A percentile compares a stretch with the other conserved stretches of the same genome.
Conservation (phyloP, 2,113 vertebrate species). For the Cairina moschata region DNA sequence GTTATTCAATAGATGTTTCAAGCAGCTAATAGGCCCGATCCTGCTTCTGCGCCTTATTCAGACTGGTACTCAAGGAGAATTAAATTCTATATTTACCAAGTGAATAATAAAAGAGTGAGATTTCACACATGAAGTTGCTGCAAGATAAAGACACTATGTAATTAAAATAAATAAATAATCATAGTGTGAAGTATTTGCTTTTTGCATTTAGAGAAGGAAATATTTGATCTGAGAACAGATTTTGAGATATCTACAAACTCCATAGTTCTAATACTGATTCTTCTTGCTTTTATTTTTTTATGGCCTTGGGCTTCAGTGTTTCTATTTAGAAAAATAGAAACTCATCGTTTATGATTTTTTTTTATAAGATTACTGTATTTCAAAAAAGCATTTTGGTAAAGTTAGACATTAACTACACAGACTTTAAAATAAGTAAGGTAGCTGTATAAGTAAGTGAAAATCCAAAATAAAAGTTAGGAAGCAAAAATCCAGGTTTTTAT, state of each 20-base stretch:
- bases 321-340: neutral
- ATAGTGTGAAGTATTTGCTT: neutral
- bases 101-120: slow-evolving; percentile 27
- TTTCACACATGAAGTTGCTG: neutral
- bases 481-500: neutral
- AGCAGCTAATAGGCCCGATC: slow-evolving; percentile 36
- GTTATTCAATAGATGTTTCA: slow-evolving; percentile 25
- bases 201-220: neutral
- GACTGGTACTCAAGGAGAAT: slow-evolving; percentile 33
- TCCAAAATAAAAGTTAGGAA: neutral
- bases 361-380: neutral
- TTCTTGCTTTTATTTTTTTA: neutral
- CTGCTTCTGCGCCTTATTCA: slow-evolving; percentile 32
- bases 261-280: neutral
- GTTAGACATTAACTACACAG: neutral
- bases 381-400: neutral
- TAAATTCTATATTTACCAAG: slow-evolving; percentile 21
- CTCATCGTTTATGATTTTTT: neutral
- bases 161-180: neutral
- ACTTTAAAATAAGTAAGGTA: neutral
- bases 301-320: neutral
- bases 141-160: neutral
- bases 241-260: neutral
- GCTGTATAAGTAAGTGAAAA: neutral
- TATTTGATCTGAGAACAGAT: neutral